phyloP scores from a whole-genome alignment of 1,140 invertebrate genomes.

The Trichoplusia ni region DNA sequence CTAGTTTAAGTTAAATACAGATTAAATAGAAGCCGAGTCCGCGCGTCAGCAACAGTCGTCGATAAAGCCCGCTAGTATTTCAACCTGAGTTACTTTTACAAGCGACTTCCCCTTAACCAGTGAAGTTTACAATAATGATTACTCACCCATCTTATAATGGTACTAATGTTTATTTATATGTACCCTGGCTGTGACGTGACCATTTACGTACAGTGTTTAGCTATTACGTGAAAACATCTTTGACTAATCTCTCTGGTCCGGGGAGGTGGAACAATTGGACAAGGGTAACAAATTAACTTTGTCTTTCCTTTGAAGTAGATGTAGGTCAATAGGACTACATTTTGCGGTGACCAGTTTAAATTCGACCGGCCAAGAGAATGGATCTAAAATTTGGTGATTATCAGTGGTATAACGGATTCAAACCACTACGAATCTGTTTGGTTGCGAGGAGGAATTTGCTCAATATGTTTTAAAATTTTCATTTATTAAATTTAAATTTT shows the following conservation, averaged over 20 bases:
- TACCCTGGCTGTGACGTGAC: background rate
- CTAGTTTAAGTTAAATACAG: too few relatives aligned
- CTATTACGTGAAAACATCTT: slow-evolving; percentile 19
- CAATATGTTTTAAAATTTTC: slow-evolving; percentile 22
- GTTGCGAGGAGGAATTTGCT: too few relatives aligned
- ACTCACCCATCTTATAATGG: slow-evolving; percentile 5
- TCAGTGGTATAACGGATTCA: background rate
- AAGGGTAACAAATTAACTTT: slow-evolving; percentile 26
- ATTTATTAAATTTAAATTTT: too few relatives aligned
- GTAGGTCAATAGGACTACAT: slow-evolving; percentile 25
- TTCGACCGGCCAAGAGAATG: background rate
- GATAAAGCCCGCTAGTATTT: slow-evolving; percentile 8
- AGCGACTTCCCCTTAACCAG: background rate
- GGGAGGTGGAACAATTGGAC: slow-evolving; percentile 16
- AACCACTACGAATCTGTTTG: too few relatives aligned
- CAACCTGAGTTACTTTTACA: background rate
- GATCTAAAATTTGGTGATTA: background rate
- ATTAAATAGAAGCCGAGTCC: background rate
- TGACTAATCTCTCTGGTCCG: slow-evolving; percentile 5
- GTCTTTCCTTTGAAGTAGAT: slow-evolving; percentile 19
- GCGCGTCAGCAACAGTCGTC: background rate
- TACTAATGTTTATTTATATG: slow-evolving; percentile 6
- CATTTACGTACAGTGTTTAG: background rate
- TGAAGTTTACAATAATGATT: background rate
- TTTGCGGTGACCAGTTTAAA: background rate